Evolutionary conservation across 1,140 invertebrate species (phyloP), one percentile per base, ranked within the genome.

Genomic region (Pseudomyrmex gracilis): DNA sequence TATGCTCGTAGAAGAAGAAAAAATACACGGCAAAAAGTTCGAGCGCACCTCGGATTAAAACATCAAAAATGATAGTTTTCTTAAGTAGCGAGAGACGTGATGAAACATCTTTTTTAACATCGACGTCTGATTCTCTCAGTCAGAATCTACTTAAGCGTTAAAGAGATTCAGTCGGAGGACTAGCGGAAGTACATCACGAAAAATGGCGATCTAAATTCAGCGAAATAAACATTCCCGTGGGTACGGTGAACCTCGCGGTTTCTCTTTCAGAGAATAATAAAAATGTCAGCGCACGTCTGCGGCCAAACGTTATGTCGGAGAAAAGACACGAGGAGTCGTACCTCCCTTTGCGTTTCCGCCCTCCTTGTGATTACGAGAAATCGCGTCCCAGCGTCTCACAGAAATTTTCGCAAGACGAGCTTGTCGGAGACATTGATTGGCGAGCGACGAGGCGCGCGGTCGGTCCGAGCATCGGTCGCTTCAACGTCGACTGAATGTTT

Each of bases 401-500:
- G 60, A 83, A 74, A 82, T 70, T 83, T 80, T 88, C 83, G 68
- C 86, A 88, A 86, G 85, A 85, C 78, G 47, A 76, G 80, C 82
- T 80, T 87, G 89, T 87, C 84, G 89, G 85, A 86, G 91, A 93
- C 93, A 94, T 94, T 94, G 93, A 94, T 94, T 93, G 93, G 92
- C 91, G 92, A 93, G 91, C 84, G 86, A 90, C 86, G 84, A 80
- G 86, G 68, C 84, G 88, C 73, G 63, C 83, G 87, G 85, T 88
- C 80, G 88, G 71, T 82, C 83, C 63, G 84, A 83, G 87, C 83
- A 83, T 87, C 67, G 87, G 83, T 85, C 84, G 84, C 58, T 57
- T 73, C 82, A 61, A 64, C 82, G 87, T 89, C 86, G 89, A 89
- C 86, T 91, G 88, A 91, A 94, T 94, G 94, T 94, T 94, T 94